phyloP scores from a whole-genome alignment of 2,797 vertebrate genomes.

The Microcaecilia unicolor region DNA sequence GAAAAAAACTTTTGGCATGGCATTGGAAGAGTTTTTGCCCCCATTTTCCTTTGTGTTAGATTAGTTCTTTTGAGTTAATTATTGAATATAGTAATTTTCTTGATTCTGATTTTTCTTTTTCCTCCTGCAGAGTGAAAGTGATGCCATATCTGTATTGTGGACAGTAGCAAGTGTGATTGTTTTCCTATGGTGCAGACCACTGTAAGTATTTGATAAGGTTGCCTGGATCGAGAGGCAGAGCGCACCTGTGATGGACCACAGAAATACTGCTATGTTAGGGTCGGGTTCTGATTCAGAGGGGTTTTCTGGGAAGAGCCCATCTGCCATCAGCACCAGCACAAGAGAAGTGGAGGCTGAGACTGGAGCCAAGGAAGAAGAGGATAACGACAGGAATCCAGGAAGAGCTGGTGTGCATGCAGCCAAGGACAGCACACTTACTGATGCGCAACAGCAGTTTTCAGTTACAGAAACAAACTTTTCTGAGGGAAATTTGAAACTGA shows the following conservation, averaged over 20 bases:
- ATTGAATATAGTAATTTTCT: too few relatives aligned
- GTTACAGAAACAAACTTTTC: slow-evolving; percentile 88
- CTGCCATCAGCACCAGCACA: slow-evolving; percentile 31
- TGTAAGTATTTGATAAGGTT: slow-evolving; percentile 35
- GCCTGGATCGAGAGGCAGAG: slow-evolving; percentile 28
- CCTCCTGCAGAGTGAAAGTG: slow-evolving; percentile 26
- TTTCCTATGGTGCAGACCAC: slow-evolving; percentile 31
- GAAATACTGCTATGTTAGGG: slow-evolving; percentile 66
- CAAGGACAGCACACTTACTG: slow-evolving; percentile 17
- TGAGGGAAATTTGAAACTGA: slow-evolving; percentile 80
- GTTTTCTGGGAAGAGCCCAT: slow-evolving; percentile 56
- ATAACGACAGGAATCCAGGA: slow-evolving; percentile 33
- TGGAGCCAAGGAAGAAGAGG: slow-evolving; percentile 41
- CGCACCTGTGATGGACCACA: slow-evolving; percentile 64
- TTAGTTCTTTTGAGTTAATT: too few relatives aligned
- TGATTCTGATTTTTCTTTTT: too few relatives aligned
- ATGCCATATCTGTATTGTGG: slow-evolving; percentile 43
- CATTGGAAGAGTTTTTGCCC: too few relatives aligned
- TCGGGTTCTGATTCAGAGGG: slow-evolving; percentile 59
- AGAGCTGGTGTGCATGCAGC: slow-evolving; percentile 6
- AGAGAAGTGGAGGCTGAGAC: slow-evolving; percentile 39
- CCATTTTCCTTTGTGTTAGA: too few relatives aligned
- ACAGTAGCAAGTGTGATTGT: too few relatives aligned
- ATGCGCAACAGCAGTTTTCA: slow-evolving; percentile 76
- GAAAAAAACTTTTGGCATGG: too few relatives aligned